Evolutionary conservation across 2,797 vertebrate genomes (phyloP).

Genomic region (Enoplosus armatus): DNA sequence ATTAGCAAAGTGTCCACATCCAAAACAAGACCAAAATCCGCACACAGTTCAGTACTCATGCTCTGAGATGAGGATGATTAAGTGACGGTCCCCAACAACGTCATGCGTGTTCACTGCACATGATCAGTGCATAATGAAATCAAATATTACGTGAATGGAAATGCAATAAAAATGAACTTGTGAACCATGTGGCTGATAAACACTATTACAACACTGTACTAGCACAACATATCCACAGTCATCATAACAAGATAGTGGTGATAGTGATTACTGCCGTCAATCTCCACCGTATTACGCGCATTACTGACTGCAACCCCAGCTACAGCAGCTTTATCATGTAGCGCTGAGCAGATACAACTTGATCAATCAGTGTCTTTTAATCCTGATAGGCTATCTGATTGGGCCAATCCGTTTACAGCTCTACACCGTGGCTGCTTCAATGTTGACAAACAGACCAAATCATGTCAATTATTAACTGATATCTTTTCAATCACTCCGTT

Average conservation of each 20-base stretch:
- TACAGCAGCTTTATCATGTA: not conserved
- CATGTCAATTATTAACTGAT: conserved; percentile 15
- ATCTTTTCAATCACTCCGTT: not conserved
- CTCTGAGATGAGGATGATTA: not conserved
- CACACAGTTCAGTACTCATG: not conserved
- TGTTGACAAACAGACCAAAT: not conserved
- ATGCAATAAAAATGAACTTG: not conserved
- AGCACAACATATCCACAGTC: not conserved
- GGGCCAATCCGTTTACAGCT: not conserved
- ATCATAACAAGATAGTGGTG: not conserved
- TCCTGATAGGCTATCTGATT: not conserved
- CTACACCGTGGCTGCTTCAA: not conserved
- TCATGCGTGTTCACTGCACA: not conserved
- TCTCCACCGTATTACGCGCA: not conserved
- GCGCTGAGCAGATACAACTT: not conserved
- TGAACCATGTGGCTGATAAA: not conserved
- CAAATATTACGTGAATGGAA: not conserved
- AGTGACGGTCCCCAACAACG: not conserved
- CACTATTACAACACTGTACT: no score
- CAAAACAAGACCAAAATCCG: conserved; percentile 15
- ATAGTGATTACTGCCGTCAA: not conserved
- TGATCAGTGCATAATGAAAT: not conserved
- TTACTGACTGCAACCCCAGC: not conserved
- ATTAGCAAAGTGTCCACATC: not conserved
- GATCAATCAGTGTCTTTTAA: not conserved